These are phyloP conservation scores for Spheniscus humboldti DNA, from an alignment of 2,797 vertebrate species.

Conservation along the genomic window DNA sequence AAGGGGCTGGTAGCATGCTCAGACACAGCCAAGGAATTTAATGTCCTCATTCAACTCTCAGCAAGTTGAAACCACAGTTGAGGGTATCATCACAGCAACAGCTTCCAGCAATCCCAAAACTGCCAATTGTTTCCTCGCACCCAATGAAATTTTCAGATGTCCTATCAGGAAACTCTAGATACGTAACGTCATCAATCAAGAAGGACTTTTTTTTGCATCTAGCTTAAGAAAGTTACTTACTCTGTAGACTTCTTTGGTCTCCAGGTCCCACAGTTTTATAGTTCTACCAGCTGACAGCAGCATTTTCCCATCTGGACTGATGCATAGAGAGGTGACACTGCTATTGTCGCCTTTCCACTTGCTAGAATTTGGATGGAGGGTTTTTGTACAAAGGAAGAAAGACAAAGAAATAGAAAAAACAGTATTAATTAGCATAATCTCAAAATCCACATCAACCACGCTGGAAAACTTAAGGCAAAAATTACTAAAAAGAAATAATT, in stretches of 20 bases:
- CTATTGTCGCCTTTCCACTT: slow-evolving; percentile 97
- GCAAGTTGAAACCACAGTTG: slow-evolving; percentile 68
- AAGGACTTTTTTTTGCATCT: neutral
- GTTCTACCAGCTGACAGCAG: slow-evolving; percentile 92
- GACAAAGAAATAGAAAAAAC: neutral
- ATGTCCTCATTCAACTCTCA: slow-evolving; percentile 69
- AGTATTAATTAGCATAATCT: neutral
- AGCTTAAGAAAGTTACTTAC: slow-evolving; percentile 74
- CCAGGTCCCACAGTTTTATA: slow-evolving; percentile 98
- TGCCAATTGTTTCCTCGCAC: neutral
- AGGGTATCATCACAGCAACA: slow-evolving; percentile 64
- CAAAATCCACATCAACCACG: neutral
- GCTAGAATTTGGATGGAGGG: slow-evolving; percentile 69
- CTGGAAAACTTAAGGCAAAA: neutral
- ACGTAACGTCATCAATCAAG: neutral
- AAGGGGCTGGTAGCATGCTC: slow-evolving; percentile 49
- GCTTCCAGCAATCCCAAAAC: slow-evolving; percentile 1
- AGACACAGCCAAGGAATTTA: slow-evolving; percentile 77
- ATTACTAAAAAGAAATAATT: neutral
- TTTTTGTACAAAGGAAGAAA: neutral
- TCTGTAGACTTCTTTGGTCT: slow-evolving; percentile 96
- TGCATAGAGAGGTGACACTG: slow-evolving; percentile 88
- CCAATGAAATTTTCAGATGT: neutral
- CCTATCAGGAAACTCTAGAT: neutral
- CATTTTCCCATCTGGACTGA: slow-evolving; percentile 96